Base-by-base conservation (phyloP, 2,113 vertebrate genomes). In the Seriola dumerili region DNA sequence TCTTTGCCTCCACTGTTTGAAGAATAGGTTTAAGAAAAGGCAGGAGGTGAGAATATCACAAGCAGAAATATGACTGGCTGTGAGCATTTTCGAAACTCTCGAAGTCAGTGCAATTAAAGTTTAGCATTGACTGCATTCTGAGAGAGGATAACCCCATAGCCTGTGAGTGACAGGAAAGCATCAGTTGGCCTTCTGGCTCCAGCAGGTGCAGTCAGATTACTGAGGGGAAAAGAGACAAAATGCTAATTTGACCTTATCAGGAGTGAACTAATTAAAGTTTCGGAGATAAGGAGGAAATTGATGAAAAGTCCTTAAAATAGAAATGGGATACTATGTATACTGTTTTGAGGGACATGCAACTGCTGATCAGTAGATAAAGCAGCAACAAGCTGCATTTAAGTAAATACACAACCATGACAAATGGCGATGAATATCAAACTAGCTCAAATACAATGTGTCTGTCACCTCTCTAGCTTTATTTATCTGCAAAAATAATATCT, bases 1-100 rank as follows among this genome's bases (percentile, higher is more conserved):
- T 64, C 32, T 81, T 46, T 81, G 12, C n/a, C 21, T 78, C 38
- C 38, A 40, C 25, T 54, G 46, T 78, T 61, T 81, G 62, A 88
- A 16, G 68, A 81, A 84, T 25, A 38, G 42, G 72, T 83, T 75
- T 50, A 46, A 46, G 36, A 32, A 58, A 72, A 66, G 25, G 14
- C n/a, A 4, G 48, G 52, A 82, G 46, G 54, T 72, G 77, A 67
- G 72, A 69, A 55, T 25, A 54, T 85, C 25, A 16, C n/a, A 36
- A n/a, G 12, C n/a, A 70, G 38, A 77, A 54, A 68, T 32, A 80
- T 52, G 44, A 76, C 34, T 13, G 21, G 50, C 21, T 66, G 38
- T 5, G 12, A 8, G 21, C 66, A 21, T 48, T 42, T 5, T 38
- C 4, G 12, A 66, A 81, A 77, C 74, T 59, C 62, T 17, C 67